Evolutionary conservation across 64 coral and sea anemone species (phyloP), one percentile per base, ranked within the genome.

Genomic region (Stichodactyla mertensii): DNA sequence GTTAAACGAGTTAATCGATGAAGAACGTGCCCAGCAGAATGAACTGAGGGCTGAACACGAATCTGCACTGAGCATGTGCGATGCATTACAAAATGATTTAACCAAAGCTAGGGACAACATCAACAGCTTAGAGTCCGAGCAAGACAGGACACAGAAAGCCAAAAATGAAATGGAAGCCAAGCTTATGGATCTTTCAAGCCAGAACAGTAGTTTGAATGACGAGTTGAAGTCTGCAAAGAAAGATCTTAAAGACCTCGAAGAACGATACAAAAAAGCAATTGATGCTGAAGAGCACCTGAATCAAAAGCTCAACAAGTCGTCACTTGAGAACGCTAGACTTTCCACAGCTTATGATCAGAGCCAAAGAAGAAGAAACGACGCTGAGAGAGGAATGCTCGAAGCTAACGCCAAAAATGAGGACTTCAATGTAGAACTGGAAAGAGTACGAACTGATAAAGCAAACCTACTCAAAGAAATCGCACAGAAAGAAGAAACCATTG

Each of bases 321-420:
- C 80, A 14, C 57, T 96, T 26, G 94, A 96, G 22, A 64, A 89
- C 16, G 80, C 94, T n/a, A 92, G 91, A 64, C 55, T 96, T 51
- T 87, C 71, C 16, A 96, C 87, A 22, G 71, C 85, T 6, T 89
- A 92, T 22, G 88, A 96, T 27, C 66, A 67, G 14, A 96, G 85
- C 20, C 5, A 70, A 7, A 96, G 87, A 51, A 83, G 91, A 57
- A 96, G 83, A 22, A 84, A 89, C 55, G 60, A 87, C 4, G 70
- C 78, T 6, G 94, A 96, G 59, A 87, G 91, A 78, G 86, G 51
- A 79, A 58, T 96, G 16, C 60, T 96, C 14, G 91, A 96, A 10
- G 71, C 80, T n/a, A 92, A 89, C 79, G 88, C 71, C 4, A 89
- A 92, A 16, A 87, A 84, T 7, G 91, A 96, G 70, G 94, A 92